Percentiles rank a stretch among this genome's conserved stretches.
These are phyloP conservation scores for Alsophila aescularia DNA, from an alignment of 2,888 invertebrate species.

Conservation along the genomic window DNA sequence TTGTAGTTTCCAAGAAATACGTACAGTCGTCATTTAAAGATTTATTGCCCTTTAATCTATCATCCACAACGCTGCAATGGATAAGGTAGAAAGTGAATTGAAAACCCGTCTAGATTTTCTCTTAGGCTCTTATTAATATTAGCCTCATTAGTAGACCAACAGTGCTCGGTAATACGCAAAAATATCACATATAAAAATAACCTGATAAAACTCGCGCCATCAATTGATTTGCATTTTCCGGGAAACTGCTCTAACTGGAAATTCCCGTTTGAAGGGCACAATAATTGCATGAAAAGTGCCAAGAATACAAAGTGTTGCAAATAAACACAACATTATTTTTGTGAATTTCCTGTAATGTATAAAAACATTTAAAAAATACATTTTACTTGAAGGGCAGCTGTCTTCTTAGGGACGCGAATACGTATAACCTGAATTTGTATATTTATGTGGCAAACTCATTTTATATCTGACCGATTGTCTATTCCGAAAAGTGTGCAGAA, in stretches of 20 bases:
- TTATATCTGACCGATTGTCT: too few relatives aligned
- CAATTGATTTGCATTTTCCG: constrained; percentile 27
- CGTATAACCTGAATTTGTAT: too few relatives aligned
- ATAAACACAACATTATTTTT: neutral
- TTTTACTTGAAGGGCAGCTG: neutral
- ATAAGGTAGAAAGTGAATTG: too few relatives aligned
- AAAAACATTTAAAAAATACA: neutral
- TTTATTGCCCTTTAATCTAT: too few relatives aligned
- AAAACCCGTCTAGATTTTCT: too few relatives aligned
- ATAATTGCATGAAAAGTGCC: constrained; percentile 5
- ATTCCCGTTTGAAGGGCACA: constrained; percentile 12
- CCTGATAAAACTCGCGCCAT: constrained; percentile 21
- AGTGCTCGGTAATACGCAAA: constrained; percentile 1
- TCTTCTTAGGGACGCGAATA: too few relatives aligned
- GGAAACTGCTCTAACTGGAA: constrained; percentile 25
- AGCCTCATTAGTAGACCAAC: neutral
- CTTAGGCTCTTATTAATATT: too few relatives aligned
- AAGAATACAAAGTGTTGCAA: constrained; percentile 4
- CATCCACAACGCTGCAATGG: too few relatives aligned
- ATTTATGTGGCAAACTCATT: too few relatives aligned
- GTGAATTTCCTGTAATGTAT: neutral
- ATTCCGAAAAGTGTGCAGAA: too few relatives aligned
- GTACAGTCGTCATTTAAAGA: too few relatives aligned
- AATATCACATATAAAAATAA: constrained; percentile 1
- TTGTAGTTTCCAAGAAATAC: too few relatives aligned